phyloP scores from a whole-genome alignment of 2,113 vertebrate species.

The Daphoenositta chrysoptera region DNA sequence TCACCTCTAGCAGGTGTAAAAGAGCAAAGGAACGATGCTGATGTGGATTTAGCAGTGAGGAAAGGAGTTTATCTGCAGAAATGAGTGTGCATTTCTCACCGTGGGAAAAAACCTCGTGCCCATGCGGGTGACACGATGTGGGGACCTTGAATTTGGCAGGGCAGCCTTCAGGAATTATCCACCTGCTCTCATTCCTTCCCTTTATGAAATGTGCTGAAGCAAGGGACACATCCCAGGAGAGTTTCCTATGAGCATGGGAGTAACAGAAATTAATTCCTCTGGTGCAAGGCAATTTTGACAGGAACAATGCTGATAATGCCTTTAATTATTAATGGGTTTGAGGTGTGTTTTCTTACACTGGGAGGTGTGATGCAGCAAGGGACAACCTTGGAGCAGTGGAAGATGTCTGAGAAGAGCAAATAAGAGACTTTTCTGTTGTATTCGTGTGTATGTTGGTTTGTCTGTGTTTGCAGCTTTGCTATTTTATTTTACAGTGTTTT shows the following conservation, averaged over 20 bases:
- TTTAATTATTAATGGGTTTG: neutral
- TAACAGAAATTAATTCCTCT: neutral
- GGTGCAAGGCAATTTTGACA: neutral
- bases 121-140: accelerated
- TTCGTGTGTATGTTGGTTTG: neutral
- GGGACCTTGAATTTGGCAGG: neutral
- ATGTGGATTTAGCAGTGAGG: accelerated
- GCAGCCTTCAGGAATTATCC: neutral
- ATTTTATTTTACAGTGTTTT: neutral
- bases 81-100: neutral
- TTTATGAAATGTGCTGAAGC: neutral
- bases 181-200: neutral
- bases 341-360: neutral
- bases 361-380: neutral
- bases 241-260: accelerated
- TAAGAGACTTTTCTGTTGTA: neutral
- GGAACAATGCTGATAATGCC: neutral
- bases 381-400: neutral
- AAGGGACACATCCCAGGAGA: neutral
- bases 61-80: neutral
- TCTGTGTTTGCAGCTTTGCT: neutral
- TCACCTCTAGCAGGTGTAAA: neutral
- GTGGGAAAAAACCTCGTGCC: accelerated
- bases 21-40: neutral
- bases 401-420: neutral